Evolutionary conservation across 2,797 vertebrate genomes (phyloP), one percentile per base, ranked within the genome.

Genomic region (Sphenodon punctatus): DNA sequence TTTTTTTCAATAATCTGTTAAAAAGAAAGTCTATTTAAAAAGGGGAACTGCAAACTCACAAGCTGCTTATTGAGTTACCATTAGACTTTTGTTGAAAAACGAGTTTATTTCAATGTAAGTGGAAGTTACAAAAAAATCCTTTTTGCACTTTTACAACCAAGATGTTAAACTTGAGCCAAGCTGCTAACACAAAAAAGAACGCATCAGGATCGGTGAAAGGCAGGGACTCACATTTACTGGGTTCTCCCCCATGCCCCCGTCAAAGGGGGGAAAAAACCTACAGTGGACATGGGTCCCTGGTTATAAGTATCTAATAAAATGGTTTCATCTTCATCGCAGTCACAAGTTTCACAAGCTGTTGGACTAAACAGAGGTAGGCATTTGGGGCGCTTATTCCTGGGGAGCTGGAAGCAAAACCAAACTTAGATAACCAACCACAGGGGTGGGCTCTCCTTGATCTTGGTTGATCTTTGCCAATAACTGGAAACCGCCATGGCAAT

Each of bases 1-100:
- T 96, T 97, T 92, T 99, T 99, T 92, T 99, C 98, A 48, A 99
- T 97, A 69, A 99, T 98, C 98, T 99, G 92, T 80, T 72, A 60
- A 67, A 86, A 93, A 79, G 34, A 88, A 45, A 27, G 61, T 3
- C 0, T 20, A 14, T 73, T 78, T 74, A 45, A 65, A 74, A 53
- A 80, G 53, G 67, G 63, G 88, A 82, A 55, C 49, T 49, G 75
- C 67, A 83, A 83, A 63, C 16, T 13, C 65, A 79, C 17, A 16
- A 1, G 2, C 69, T 71, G 56, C 63, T 43, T 68, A 56, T 60
- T 23, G 66, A 88, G 71, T 46, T 75, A 85, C 67, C 72, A 73
- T 25, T 51, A 45, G 55, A 1, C 41, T 73, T 65, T 73, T 71
- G 66, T 86, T 88, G 75, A 72, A 77, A n/a, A n/a, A n/a, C 74